Percentiles rank a stretch among this genome's conserved stretches.
Evolutionary conservation across 1,140 invertebrate genomes (phyloP).

Genomic region (Drosophila mayri): DNA sequence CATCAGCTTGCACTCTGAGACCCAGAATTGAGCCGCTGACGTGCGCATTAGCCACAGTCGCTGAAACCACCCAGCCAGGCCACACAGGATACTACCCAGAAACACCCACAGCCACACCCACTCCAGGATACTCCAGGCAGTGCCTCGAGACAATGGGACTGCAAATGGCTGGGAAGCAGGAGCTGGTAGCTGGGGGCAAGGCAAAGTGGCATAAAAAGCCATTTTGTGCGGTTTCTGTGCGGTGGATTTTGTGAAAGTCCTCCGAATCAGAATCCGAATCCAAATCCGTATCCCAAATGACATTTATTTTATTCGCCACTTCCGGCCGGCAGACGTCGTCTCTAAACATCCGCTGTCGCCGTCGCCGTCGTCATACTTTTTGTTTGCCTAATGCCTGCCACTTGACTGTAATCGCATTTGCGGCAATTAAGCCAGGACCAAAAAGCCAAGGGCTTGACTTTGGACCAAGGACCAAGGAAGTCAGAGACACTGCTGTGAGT

Average conservation of each 20-base stretch:
- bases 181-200: background rate
- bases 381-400: constrained; percentile 80
- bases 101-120: constrained; percentile 20
- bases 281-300: constrained; percentile 46
- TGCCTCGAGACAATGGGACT: constrained; percentile 32
- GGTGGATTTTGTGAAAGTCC: constrained; percentile 32
- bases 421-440: constrained; percentile 73
- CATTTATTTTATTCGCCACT: constrained; percentile 82
- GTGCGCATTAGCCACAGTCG: constrained; percentile 20
- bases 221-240: constrained; percentile 74
- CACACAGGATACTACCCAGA: background rate
- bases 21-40: constrained; percentile 16
- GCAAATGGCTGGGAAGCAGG: background rate
- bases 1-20: constrained; percentile 7
- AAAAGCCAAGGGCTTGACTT: constrained; percentile 65
- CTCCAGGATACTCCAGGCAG: background rate
- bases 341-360: constrained; percentile 72
- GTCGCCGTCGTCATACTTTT: constrained; percentile 66
- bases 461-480: constrained; percentile 37
- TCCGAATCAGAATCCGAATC: background rate
- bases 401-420: constrained; percentile 82
- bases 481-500: constrained; percentile 41
- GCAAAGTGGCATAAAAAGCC: constrained; percentile 74
- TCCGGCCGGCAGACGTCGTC: constrained; percentile 80
- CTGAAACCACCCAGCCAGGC: background rate